Conservation (phyloP, 2,888 invertebrate species). For the Aricia artaxerxes region DNA sequence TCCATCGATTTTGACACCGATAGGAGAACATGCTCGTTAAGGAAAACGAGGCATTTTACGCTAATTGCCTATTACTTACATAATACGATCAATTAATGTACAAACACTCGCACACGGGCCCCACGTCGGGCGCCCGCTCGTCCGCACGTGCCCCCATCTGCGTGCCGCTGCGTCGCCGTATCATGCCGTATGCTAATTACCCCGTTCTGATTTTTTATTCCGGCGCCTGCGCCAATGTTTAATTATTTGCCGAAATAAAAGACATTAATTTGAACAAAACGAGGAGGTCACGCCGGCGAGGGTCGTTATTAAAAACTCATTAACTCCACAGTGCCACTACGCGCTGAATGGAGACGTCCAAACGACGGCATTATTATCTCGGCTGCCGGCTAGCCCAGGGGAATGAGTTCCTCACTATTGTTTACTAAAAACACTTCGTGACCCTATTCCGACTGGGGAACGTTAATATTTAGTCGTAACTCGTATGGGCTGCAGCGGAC, state of each 20-base stretch:
- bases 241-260: constrained; percentile 15
- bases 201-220: constrained; percentile 4
- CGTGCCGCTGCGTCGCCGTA: neutral
- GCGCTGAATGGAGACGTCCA: constrained; percentile 27
- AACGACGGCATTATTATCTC: constrained; percentile 38
- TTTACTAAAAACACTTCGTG: constrained; percentile 27
- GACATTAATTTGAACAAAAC: constrained; percentile 18
- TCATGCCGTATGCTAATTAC: neutral
- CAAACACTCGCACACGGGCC: neutral
- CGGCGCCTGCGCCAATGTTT: neutral
- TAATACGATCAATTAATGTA: neutral
- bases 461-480: constrained; percentile 16
- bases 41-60: constrained; percentile 4
- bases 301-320: constrained; percentile 27
- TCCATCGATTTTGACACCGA: neutral
- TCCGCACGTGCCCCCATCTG: neutral
- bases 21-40: neutral
- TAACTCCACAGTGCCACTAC: constrained; percentile 1
- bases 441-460: constrained; percentile 15
- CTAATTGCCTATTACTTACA: neutral
- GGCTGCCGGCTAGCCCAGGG: constrained; percentile 33
- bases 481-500: neutral
- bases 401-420: constrained; percentile 36
- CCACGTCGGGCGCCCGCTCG: neutral
- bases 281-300: neutral